A percentile compares a stretch with the other conserved stretches of the same genome.
phyloP scores from a whole-genome alignment of 2,113 vertebrate species.

The Dasyprocta punctata region DNA sequence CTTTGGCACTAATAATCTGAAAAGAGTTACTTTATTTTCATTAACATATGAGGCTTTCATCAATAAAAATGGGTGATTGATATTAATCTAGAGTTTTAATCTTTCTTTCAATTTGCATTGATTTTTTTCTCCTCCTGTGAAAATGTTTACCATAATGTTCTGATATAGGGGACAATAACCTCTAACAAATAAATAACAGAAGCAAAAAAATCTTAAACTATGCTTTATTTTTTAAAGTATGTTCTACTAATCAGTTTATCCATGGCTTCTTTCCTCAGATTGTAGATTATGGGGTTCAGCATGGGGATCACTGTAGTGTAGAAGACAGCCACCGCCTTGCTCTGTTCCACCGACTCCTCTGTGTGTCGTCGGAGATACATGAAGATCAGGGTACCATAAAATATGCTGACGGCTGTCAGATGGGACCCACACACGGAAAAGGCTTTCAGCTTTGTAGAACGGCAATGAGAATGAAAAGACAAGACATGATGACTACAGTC shows the following conservation, averaged over 20 bases:
- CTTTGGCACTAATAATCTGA: background rate
- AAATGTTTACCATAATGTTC: background rate
- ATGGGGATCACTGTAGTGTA: conserved; percentile 65
- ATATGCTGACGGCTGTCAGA: conserved; percentile 25
- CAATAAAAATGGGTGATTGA: background rate
- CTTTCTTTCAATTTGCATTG: background rate
- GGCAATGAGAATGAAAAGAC: conserved; percentile 53
- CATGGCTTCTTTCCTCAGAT: conserved; percentile 49
- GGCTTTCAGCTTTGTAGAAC: conserved; percentile 28
- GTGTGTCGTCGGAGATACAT: conserved; percentile 52
- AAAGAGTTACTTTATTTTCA: background rate
- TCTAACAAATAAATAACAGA: background rate
- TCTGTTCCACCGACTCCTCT: conserved; percentile 44
- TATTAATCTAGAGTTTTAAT: too few relatives aligned
- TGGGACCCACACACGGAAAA: conserved; percentile 63
- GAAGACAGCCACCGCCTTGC: conserved; percentile 69
- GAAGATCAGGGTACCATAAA: conserved; percentile 59
- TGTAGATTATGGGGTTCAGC: conserved; percentile 65
- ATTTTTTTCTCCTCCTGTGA: background rate
- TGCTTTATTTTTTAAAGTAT: background rate
- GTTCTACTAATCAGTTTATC: background rate
- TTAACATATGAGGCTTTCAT: too few relatives aligned
- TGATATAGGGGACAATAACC: accelerated
- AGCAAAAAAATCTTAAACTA: background rate
- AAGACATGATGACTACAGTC: conserved; percentile 13